Percentiles rank a stretch among this genome's conserved stretches.
These are phyloP conservation scores for Hemicordylus capensis DNA, from an alignment of 2,113 vertebrate genomes.

Conservation along the genomic window DNA sequence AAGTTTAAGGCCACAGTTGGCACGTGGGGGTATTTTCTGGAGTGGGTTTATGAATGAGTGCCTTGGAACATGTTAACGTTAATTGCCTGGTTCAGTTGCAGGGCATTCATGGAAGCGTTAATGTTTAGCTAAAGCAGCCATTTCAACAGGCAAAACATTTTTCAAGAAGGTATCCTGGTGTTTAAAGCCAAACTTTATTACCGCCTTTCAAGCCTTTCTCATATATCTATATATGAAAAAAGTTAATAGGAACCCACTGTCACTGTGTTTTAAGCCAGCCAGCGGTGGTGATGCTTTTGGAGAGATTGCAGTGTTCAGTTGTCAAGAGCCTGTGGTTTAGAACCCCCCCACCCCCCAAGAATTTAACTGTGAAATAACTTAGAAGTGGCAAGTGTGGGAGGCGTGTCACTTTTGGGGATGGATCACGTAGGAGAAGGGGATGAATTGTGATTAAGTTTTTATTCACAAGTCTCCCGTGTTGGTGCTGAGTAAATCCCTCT, in stretches of 20 bases:
- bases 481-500: neutral
- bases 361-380: slow-evolving; percentile 45
- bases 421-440: slow-evolving; percentile 45
- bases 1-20: neutral
- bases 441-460: slow-evolving; percentile 21
- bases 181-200: neutral
- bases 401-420: slow-evolving; percentile 3
- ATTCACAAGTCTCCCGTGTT: slow-evolving; percentile 15
- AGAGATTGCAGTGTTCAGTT: slow-evolving; percentile 23
- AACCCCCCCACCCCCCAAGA: neutral
- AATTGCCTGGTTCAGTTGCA: neutral
- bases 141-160: neutral
- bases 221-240: neutral
- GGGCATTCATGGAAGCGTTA: slow-evolving; percentile 15
- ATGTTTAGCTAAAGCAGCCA: slow-evolving; percentile 20
- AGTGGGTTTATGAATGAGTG: neutral
- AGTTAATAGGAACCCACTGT: neutral
- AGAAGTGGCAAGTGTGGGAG: slow-evolving; percentile 22
- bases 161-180: neutral
- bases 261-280: neutral
- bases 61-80: slow-evolving; percentile 32
- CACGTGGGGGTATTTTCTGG: slow-evolving; percentile 33
- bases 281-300: neutral
- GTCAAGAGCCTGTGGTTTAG: neutral
- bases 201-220: neutral